phyloP scores from a whole-genome alignment of 2,797 vertebrate species.

The Cossypha heuglini region DNA sequence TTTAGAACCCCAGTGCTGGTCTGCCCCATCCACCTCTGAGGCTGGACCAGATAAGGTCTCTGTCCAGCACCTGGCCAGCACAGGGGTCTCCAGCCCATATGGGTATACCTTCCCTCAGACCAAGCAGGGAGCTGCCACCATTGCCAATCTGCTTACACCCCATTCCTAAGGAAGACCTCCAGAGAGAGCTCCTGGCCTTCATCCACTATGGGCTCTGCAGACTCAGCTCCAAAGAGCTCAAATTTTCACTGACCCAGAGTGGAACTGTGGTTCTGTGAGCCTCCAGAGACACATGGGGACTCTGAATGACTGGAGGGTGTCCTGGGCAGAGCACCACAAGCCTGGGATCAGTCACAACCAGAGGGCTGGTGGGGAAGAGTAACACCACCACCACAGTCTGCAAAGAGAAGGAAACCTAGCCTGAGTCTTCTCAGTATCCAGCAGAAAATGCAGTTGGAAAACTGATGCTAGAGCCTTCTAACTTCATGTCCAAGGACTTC shows the following conservation, averaged over 20 bases:
- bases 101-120: background rate
- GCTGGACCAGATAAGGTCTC: background rate
- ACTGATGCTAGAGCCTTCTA: background rate
- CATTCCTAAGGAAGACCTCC: background rate
- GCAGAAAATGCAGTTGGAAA: background rate
- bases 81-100: fast-evolving
- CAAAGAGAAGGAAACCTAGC: background rate
- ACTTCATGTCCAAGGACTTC: background rate
- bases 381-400: fast-evolving
- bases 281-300: background rate
- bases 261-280: background rate
- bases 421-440: background rate
- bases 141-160: background rate
- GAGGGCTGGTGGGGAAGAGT: fast-evolving
- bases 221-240: background rate
- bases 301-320: background rate
- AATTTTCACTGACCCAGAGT: background rate
- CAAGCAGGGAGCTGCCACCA: background rate
- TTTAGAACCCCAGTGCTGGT: fast-evolving
- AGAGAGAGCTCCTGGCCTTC: background rate
- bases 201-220: background rate
- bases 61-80: background rate
- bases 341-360: background rate
- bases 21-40: background rate
- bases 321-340: background rate